phyloP scores from a whole-genome alignment of 2,888 invertebrate species.

The Ecdyonurus torrentis region DNA sequence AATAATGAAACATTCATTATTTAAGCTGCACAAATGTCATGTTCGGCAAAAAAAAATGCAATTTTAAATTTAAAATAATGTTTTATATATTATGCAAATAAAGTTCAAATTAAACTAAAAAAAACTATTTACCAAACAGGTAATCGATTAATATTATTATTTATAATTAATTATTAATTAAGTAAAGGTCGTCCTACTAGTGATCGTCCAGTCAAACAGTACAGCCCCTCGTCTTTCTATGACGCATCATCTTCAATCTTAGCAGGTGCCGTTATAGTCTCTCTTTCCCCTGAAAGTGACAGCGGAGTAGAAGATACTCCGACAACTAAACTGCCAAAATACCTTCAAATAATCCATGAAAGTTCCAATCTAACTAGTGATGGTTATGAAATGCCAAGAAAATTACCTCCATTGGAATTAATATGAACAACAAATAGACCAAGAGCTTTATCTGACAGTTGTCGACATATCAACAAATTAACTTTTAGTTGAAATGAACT shows the following conservation, averaged over 20 bases:
- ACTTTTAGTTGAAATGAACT: not conserved
- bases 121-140: too few species aligned
- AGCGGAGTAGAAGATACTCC: slow-evolving; percentile 4
- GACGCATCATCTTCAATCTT: not conserved
- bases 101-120: too few species aligned
- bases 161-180: too few species aligned
- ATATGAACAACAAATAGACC: not conserved
- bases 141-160: too few species aligned
- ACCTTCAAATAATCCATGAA: slow-evolving; percentile 47
- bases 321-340: slow-evolving; percentile 35
- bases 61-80: too few species aligned
- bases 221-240: not conserved
- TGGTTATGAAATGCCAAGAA: slow-evolving; percentile 46
- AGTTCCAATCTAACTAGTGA: slow-evolving; percentile 29
- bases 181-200: too few species aligned
- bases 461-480: not conserved
- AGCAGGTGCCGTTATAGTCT: not conserved
- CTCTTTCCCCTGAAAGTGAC: not conserved
- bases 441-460: not conserved
- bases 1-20: too few species aligned
- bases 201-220: not conserved
- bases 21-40: too few species aligned
- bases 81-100: too few species aligned
- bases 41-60: too few species aligned
- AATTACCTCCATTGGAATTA: slow-evolving; percentile 18